Percentiles rank a stretch among this genome's conserved stretches.
Conservation (phyloP, 2,113 vertebrate genomes). For the Engraulis encrasicolus region DNA sequence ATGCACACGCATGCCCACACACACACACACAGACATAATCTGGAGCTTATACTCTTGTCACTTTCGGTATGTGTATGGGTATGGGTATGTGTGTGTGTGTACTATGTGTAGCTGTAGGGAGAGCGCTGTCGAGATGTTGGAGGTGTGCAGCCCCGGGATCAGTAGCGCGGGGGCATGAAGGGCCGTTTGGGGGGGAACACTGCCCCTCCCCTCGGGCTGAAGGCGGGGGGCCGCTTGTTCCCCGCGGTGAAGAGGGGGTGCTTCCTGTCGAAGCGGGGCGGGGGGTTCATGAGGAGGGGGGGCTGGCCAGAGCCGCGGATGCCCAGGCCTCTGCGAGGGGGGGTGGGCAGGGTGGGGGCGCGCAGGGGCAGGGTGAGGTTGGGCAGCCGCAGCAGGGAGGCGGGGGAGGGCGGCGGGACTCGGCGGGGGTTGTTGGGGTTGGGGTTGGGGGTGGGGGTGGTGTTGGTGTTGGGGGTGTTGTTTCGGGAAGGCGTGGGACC, state of each 20-base stretch:
- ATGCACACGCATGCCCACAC: background rate
- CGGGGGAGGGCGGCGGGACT: conserved; percentile 42
- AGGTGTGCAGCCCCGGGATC: conserved; percentile 58
- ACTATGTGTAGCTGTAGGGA: background rate
- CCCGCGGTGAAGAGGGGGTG: conserved; percentile 76
- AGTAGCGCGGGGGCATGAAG: conserved; percentile 92
- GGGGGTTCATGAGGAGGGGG: conserved; percentile 64
- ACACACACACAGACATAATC: background rate
- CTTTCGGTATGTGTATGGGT: no score
- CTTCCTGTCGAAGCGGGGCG: conserved; percentile 80
- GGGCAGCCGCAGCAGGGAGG: conserved; percentile 65
- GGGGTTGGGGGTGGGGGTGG: conserved; percentile 56
- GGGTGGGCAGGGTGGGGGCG: conserved; percentile 73
- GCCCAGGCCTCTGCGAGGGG: conserved; percentile 76
- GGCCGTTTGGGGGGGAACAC: conserved; percentile 88
- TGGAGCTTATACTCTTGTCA: conserved; percentile 53
- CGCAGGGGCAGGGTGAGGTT: conserved; percentile 71
- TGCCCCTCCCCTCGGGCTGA: conserved; percentile 66
- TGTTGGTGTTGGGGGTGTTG: no score
- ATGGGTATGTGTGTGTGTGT: background rate
- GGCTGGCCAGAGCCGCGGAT: conserved; percentile 59
- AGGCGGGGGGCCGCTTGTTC: conserved; percentile 85
- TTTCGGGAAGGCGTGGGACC: no score
- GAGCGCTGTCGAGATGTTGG: background rate
- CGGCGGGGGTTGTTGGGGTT: conserved; percentile 39